These are phyloP conservation scores for Spicauda simplicius DNA, from an alignment of 2,888 invertebrate genomes.

Conservation along the genomic window DNA sequence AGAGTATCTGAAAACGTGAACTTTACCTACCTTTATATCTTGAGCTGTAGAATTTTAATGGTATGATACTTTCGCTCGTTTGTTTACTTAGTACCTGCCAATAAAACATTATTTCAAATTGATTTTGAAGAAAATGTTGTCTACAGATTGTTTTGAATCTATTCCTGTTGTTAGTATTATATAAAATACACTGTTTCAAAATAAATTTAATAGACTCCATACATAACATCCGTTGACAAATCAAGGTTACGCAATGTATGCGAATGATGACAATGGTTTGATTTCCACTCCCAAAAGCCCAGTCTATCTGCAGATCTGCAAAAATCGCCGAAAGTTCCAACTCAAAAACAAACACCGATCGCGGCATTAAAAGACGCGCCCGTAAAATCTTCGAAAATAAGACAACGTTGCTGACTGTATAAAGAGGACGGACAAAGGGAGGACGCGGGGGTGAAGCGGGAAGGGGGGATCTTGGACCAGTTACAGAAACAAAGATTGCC, in stretches of 20 bases:
- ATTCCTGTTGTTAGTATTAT: no score
- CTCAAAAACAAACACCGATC: slow-evolving; percentile 48
- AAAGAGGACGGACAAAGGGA: slow-evolving; percentile 76
- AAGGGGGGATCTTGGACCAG: slow-evolving; percentile 62
- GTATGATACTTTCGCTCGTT: no score
- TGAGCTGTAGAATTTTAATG: no score
- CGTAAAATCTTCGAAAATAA: slow-evolving; percentile 73
- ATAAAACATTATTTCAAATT: no score
- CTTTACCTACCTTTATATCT: no score
- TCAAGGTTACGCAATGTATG: background rate
- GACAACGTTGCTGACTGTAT: slow-evolving; percentile 73
- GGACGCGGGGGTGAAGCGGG: slow-evolving; percentile 54
- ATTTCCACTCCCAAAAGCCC: slow-evolving; percentile 19
- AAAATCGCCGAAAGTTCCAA: slow-evolving; percentile 46
- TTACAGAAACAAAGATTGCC: slow-evolving; percentile 81
- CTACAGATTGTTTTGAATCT: no score
- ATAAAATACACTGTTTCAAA: no score
- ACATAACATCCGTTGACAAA: background rate
- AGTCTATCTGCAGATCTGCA: slow-evolving; percentile 36
- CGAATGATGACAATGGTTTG: slow-evolving; percentile 5
- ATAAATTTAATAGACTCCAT: background rate
- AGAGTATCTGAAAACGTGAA: no score
- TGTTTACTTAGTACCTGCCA: no score
- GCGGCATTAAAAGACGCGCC: slow-evolving; percentile 43
- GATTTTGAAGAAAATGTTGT: no score